Base-by-base conservation (phyloP, 2,888 invertebrate species). In the Drosophila testacea region DNA sequence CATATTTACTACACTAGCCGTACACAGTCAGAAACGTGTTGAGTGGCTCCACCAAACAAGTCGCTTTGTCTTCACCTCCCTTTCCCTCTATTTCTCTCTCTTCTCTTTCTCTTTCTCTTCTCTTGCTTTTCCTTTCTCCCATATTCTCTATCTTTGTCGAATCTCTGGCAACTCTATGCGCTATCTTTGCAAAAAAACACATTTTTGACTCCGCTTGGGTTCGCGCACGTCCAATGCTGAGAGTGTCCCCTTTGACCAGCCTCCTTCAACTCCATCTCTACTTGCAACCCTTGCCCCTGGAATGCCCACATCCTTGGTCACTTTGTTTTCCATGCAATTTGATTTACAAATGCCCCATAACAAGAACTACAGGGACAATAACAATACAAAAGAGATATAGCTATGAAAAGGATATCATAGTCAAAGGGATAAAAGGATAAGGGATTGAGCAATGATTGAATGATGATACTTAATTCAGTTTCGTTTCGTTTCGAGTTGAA, bases 11-110 rank as follows among this genome's bases (percentile, higher is more conserved):
- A 60, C 34, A 56, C 56, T 56, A 56, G 56, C 56, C 27, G 61
- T 28, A 39, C 60, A 67, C 60, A 60, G 74, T 34, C 54, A 75
- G 77, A 86, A 88, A 83, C 88, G 89, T 83, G 83, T 83, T 88
- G 89, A 88, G 87, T 83, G 89, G 81, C 80, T 42, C 74, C 81
- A 66, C 66, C 69, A 76, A 80, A 73, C 83, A 81, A 83, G 69
- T 79, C 72, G 64, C 71, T 71, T 69, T 77, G 78, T 69, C 81
- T 81, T 66, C 64, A 22, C 68, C 71, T 71, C 62, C 60, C 56
- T 67, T 16, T 27, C 63, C 16, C 47, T 47, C 55, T 10, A 22
- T 47, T 66, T 51, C 47, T 22, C 48, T 54, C 70, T 55, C 44
- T 50, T 54, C 70, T 55, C 44, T 50, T 16, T 16, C 44, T 48